These are phyloP conservation scores for Phaethon lepturus DNA, from an alignment of 2,113 vertebrate species.

Conservation along the genomic window DNA sequence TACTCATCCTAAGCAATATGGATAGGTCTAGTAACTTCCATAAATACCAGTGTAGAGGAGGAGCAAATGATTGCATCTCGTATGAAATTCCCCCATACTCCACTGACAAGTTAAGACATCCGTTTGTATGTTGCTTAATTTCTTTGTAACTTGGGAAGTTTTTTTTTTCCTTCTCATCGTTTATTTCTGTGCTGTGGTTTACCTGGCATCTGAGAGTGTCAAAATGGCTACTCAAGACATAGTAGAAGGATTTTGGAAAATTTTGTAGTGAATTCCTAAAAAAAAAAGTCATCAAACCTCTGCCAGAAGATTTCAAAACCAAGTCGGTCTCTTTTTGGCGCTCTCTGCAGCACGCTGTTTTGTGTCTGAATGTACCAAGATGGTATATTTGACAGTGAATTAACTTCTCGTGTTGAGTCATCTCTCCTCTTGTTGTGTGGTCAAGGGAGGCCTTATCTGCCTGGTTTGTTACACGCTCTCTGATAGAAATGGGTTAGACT, in stretches of 20 bases:
- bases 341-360: not conserved
- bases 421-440: not conserved
- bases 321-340: slow-evolving; percentile 13
- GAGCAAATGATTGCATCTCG: not conserved
- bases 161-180: not conserved
- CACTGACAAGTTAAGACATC: not conserved
- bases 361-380: slow-evolving; percentile 2
- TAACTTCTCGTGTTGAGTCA: slow-evolving; percentile 36
- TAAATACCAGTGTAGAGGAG: not conserved
- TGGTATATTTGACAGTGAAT: slow-evolving; percentile 10
- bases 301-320: slow-evolving; percentile 51
- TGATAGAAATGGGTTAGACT: not conserved
- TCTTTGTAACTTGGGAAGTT: not conserved
- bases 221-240: not conserved
- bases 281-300: not conserved
- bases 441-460: not conserved
- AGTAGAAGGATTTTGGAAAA: slow-evolving; percentile 16
- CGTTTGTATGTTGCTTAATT: not conserved
- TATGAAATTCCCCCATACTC: not conserved
- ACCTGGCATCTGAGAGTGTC: not conserved
- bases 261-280: not conserved
- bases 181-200: not conserved
- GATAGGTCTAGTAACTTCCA: not conserved
- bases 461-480: not conserved
- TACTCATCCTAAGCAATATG: not conserved